Evolutionary conservation across 2,113 vertebrate genomes (phyloP), one percentile per base, ranked within the genome.

Genomic region (Petromus typicus): DNA sequence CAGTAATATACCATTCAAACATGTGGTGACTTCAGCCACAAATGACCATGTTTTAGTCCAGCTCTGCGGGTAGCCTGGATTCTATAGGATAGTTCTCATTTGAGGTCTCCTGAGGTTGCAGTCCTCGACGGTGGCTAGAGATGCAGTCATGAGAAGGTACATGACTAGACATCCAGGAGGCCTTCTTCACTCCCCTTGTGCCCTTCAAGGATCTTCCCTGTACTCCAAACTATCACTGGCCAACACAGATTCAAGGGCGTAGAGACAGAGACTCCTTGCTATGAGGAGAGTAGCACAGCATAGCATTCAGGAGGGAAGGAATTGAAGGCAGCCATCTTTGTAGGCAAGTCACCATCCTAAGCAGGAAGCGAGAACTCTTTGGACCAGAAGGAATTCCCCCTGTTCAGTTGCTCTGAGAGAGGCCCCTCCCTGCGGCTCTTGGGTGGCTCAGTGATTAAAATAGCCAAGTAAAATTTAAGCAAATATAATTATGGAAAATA

Each of bases 401-500:
- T 85, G 40, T n/a, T 54, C 69, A 63, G 40, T 43, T 75, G 45
- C 66, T 66, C 63, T 61, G 40, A 73, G 59, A 59, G 23, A 57
- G 43, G 48, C 13, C 13, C 66, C 81, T 51, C 87, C 64, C 64
- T 73, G 22, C 69, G 95, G 30, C 64, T 88, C 94, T 79, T 95
- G 82, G 90, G 85, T 96, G 92, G 90, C 59, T 96, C 57, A 43
- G 0, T 66, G 78, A 73, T 54, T 93, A 37, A 84, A 81, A 63
- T 2, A 79, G 61, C 37, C 78, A 89, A 96, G 71, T 91, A 48
- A 87, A 95, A 71, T 89, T 66, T 86, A 75, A 94, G 69, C 6
- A 76, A 94, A 89, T 86, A 20, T 79, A 83, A 87, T 69, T 93
- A 34, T 92, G 78, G 90, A 76, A 92, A 95, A 82, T 89, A 80